These are phyloP conservation scores for Halichoerus grypus DNA, from an alignment of 2,113 vertebrate genomes.

Conservation along the genomic window DNA sequence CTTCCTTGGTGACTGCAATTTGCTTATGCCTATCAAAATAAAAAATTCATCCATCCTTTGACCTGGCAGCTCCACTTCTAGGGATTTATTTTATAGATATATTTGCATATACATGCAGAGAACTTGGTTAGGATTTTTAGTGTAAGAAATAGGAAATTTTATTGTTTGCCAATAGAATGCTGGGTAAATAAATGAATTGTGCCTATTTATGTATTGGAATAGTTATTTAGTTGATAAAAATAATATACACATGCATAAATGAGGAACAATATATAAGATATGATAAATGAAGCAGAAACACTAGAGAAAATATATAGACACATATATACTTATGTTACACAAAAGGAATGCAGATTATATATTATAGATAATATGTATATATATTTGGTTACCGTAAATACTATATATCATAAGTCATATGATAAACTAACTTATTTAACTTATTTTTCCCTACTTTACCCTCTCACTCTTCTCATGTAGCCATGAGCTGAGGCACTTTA, in stretches of 20 bases:
- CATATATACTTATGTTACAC: neutral
- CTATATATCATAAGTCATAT: neutral
- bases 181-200: neutral
- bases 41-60: neutral
- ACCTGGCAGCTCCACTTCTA: neutral
- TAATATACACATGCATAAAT: neutral
- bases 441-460: neutral
- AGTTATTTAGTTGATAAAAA: neutral
- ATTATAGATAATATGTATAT: neutral
- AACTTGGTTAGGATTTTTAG: neutral
- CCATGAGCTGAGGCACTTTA: neutral
- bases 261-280: neutral
- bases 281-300: neutral
- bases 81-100: neutral
- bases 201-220: neutral
- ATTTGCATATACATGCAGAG: neutral
- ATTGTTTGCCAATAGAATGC: neutral
- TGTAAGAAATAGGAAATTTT: neutral
- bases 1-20: neutral
- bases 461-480: neutral
- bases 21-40: neutral
- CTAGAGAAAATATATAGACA: neutral
- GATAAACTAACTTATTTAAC: neutral
- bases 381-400: neutral
- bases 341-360: neutral